A percentile compares a stretch with the other conserved stretches of the same genome.
phyloP scores from a whole-genome alignment of 1,140 invertebrate genomes.

The Diorhabda carinulata region DNA sequence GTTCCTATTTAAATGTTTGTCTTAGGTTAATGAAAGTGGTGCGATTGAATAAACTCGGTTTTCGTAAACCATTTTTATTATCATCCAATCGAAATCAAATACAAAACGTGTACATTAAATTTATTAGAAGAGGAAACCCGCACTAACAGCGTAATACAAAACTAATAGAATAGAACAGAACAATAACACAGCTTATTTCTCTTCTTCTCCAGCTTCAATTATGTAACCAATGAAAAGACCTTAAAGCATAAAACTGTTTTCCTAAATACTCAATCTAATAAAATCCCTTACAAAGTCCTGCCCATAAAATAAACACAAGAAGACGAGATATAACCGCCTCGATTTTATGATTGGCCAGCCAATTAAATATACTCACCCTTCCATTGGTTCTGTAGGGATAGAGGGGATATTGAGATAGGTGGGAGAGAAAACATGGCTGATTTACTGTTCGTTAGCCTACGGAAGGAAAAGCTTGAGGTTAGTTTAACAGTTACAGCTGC shows the following conservation, averaged over 20 bases:
- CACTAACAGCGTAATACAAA: slow-evolving; percentile 18
- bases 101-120: slow-evolving; percentile 17
- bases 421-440: slow-evolving; percentile 46
- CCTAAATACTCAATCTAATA: slow-evolving; percentile 46
- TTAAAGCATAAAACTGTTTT: slow-evolving; percentile 43
- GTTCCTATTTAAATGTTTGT: no score
- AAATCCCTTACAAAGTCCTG: slow-evolving; percentile 42
- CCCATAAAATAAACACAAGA: slow-evolving; percentile 46
- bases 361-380: slow-evolving; percentile 23
- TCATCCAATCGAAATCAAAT: not conserved
- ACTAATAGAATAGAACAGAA: slow-evolving; percentile 16
- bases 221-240: slow-evolving; percentile 43
- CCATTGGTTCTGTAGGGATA: slow-evolving; percentile 25
- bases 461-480: slow-evolving; percentile 34
- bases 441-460: slow-evolving; percentile 39
- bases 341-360: slow-evolving; percentile 28
- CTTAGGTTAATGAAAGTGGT: no score
- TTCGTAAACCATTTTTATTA: no score
- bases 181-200: slow-evolving; percentile 32
- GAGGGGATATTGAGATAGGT: slow-evolving; percentile 27
- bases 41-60: no score
- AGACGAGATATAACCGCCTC: slow-evolving; percentile 32
- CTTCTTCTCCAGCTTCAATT: slow-evolving; percentile 30
- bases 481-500: slow-evolving; percentile 37
- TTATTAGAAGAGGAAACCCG: slow-evolving; percentile 17